A percentile compares a stretch with the other conserved stretches of the same genome.
phyloP scores from a whole-genome alignment of 1,140 invertebrate species.

The Solenopsis fugax region DNA sequence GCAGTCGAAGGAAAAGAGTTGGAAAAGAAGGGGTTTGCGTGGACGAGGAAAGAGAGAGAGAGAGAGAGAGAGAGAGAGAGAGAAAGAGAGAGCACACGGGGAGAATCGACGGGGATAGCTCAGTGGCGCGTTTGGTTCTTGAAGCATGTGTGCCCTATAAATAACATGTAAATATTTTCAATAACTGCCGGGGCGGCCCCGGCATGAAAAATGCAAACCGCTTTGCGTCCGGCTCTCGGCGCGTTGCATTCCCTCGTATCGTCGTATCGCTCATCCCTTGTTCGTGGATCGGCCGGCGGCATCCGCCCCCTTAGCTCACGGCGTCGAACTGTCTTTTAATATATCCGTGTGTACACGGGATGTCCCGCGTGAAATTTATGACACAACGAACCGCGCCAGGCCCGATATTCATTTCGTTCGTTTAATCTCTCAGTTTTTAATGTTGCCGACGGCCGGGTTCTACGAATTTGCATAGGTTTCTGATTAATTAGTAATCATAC shows the following conservation, averaged over 20 bases:
- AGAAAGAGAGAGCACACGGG: conserved; percentile 14
- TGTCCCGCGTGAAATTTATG: conserved; percentile 82
- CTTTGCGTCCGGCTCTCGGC: conserved; percentile 78
- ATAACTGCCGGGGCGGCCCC: conserved; percentile 80
- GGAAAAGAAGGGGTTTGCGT: conserved; percentile 40
- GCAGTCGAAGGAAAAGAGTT: conserved; percentile 49
- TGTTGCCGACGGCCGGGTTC: not conserved
- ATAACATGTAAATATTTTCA: conserved; percentile 86
- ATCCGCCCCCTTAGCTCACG: conserved; percentile 37
- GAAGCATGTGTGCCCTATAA: conserved; percentile 83
- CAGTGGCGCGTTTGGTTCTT: conserved; percentile 78
- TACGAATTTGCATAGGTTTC: conserved; percentile 22
- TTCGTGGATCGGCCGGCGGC: conserved; percentile 40
- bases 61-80: conserved; percentile 6
- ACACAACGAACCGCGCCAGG: conserved; percentile 62
- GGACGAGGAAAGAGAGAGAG: not conserved
- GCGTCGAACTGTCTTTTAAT: conserved; percentile 81
- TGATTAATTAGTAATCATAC: conserved; percentile 10
- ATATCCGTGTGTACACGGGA: conserved; percentile 80
- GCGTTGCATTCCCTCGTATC: conserved; percentile 68
- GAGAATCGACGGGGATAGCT: conserved; percentile 52
- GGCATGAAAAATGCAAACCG: conserved; percentile 85
- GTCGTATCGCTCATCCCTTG: conserved; percentile 52
- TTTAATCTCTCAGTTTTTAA: conserved; percentile 68
- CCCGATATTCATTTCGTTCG: conserved; percentile 82